Evolutionary conservation across 92 coral and sea anemone genomes (phyloP).

Genomic region (Porites divaricata): DNA sequence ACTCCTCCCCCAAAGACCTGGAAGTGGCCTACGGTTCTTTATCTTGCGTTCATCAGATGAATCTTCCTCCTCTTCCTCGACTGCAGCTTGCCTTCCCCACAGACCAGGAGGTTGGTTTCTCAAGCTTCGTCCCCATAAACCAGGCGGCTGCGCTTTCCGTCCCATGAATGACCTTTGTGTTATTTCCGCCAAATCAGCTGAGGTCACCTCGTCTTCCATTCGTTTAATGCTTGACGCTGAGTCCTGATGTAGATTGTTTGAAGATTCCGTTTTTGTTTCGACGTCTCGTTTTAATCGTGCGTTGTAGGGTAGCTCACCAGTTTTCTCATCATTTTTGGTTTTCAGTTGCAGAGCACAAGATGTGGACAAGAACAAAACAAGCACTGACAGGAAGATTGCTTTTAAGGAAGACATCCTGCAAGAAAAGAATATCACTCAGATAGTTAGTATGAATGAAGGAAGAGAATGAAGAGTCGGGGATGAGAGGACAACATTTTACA

Average conservation of each 20-base stretch:
- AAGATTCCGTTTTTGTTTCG: not conserved
- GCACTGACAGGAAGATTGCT: slow-evolving; percentile 7
- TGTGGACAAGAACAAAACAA: slow-evolving; percentile 14
- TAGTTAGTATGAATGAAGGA: no score
- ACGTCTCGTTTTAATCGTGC: not conserved
- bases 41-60: not conserved
- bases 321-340: not conserved
- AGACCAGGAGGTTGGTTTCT: not conserved
- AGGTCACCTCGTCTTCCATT: no score
- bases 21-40: not conserved
- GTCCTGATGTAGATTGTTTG: not conserved
- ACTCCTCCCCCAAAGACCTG: slow-evolving; percentile 27
- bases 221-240: no score
- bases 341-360: slow-evolving; percentile 22
- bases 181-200: no score
- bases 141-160: not conserved
- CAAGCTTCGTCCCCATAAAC: slow-evolving; percentile 4
- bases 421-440: not conserved
- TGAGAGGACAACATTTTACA: no score
- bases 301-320: not conserved
- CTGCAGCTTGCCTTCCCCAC: not conserved
- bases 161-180: no score
- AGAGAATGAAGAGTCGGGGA: no score
- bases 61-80: not conserved
- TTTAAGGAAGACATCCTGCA: slow-evolving; percentile 35